A percentile compares a stretch with the other conserved stretches of the same genome.
Evolutionary conservation across 2,888 invertebrate species (phyloP).

Genomic region (Megaustenia siamemsis): DNA sequence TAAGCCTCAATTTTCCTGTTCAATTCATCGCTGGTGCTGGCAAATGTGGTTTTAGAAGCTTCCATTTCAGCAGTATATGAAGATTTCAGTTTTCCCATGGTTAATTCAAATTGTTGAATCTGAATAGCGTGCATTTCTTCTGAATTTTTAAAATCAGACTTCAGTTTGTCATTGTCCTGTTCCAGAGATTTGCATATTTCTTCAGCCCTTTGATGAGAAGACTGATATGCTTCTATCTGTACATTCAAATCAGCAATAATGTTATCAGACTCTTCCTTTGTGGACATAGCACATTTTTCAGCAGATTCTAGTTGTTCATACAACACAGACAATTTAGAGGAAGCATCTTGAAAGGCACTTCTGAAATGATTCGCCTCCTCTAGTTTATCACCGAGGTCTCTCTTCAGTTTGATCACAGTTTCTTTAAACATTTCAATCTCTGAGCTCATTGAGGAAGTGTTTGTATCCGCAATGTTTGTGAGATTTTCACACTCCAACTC

Average conservation of each 20-base stretch:
- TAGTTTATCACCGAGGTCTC: not conserved
- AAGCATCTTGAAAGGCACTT: slow-evolving; percentile 1
- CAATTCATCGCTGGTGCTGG: slow-evolving; percentile 17
- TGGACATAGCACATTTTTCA: not conserved
- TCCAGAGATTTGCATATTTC: slow-evolving; percentile 10
- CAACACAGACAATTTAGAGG: slow-evolving; percentile 13
- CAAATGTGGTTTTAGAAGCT: not conserved
- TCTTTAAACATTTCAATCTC: slow-evolving; percentile 13
- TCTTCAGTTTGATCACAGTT: not conserved
- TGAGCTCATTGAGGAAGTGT: not conserved
- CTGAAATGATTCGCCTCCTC: not conserved
- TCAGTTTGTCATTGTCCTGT: slow-evolving; percentile 47
- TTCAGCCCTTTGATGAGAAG: not conserved
- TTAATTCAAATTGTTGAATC: slow-evolving; percentile 23
- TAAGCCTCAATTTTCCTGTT: slow-evolving; percentile 17
- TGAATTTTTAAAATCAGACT: slow-evolving; percentile 51
- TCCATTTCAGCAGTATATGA: not conserved
- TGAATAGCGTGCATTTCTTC: not conserved
- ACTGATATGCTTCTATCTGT: slow-evolving; percentile 11
- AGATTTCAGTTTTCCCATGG: slow-evolving; percentile 6
- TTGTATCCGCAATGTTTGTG: not conserved
- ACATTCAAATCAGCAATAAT: slow-evolving; percentile 26
- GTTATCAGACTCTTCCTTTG: not conserved
- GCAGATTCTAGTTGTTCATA: not conserved
- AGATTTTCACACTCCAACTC: slow-evolving; percentile 29